phyloP scores from a whole-genome alignment of 2,888 invertebrate species.

The Microplitis deprimator region DNA sequence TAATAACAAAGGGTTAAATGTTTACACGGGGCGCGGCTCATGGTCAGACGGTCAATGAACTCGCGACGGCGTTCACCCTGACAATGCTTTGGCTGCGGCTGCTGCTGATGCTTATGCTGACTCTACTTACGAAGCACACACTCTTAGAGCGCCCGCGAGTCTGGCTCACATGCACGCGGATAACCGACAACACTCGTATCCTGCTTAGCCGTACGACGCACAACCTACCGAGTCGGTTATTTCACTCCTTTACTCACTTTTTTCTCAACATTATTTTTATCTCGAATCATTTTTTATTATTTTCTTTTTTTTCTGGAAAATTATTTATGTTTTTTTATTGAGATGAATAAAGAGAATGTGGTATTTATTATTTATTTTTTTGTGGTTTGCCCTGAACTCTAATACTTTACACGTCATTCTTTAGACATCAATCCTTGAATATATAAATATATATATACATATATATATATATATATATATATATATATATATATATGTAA shows the following conservation, averaged over 20 bases:
- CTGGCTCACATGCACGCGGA: too few species aligned
- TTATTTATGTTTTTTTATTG: conserved; percentile 7
- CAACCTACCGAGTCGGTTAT: conserved; percentile 58
- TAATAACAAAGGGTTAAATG: conserved; percentile 49
- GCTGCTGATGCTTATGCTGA: conserved; percentile 19
- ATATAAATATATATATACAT: neutral
- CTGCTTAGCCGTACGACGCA: conserved; percentile 36
- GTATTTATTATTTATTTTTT: too few species aligned
- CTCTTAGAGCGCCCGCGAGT: too few species aligned
- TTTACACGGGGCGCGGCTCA: conserved; percentile 70
- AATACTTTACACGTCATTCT: neutral
- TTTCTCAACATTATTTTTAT: too few species aligned
- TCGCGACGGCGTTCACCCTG: conserved; percentile 50
- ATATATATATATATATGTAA: too few species aligned
- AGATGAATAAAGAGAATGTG: neutral
- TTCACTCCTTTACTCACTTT: conserved; percentile 54
- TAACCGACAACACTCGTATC: too few species aligned
- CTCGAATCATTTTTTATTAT: too few species aligned
- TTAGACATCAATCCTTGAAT: neutral
- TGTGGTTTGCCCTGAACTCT: too few species aligned
- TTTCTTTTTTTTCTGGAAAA: conserved; percentile 16
- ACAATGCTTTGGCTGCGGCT: conserved; percentile 6
- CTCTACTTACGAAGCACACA: too few species aligned
- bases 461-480: neutral
- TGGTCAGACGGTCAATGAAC: conserved; percentile 71